Evolutionary conservation across 2,113 vertebrate species (phyloP).

Genomic region (Stegastes partitus): DNA sequence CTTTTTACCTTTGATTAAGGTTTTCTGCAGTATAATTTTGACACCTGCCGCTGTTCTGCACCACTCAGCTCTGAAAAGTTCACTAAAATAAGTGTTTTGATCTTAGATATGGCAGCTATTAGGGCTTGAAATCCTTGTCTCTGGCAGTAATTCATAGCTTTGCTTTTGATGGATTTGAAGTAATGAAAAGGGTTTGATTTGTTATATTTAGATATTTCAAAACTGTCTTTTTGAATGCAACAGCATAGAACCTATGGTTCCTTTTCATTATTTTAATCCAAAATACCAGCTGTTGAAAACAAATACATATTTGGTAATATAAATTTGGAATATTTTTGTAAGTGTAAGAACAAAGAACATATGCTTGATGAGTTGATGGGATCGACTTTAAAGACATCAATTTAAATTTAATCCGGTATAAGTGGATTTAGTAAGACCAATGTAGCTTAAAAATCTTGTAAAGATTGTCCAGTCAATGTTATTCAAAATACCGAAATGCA

Average conservation of each 20-base stretch:
- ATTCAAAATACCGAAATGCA: slow-evolving; percentile 52
- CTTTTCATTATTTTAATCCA: slow-evolving; percentile 31
- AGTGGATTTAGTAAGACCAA: slow-evolving; percentile 45
- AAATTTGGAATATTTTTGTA: slow-evolving; percentile 2
- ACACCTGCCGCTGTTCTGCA: slow-evolving; percentile 64
- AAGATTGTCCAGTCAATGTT: slow-evolving; percentile 38
- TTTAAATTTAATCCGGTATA: slow-evolving; percentile 48
- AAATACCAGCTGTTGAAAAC: slow-evolving; percentile 33
- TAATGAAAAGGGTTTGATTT: slow-evolving; percentile 51
- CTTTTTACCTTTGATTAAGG: slow-evolving; percentile 67
- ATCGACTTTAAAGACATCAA: slow-evolving; percentile 28
- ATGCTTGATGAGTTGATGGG: slow-evolving; percentile 39
- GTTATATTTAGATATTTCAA: slow-evolving; percentile 56
- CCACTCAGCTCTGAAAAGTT: slow-evolving; percentile 61
- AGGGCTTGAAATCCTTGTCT: slow-evolving; percentile 66
- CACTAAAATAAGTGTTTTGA: slow-evolving; percentile 71
- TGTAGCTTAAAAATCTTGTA: slow-evolving; percentile 47
- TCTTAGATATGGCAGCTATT: slow-evolving; percentile 66
- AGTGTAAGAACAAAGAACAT: slow-evolving; percentile 3
- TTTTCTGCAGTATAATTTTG: slow-evolving; percentile 58
- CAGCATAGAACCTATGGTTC: not conserved
- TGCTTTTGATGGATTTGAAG: slow-evolving; percentile 61
- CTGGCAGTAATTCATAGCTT: slow-evolving; percentile 64
- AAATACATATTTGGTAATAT: not conserved
- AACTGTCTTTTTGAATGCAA: slow-evolving; percentile 34